These are phyloP conservation scores for Romanogobio albipinnatus DNA, from an alignment of 2,113 vertebrate genomes.

Conservation along the genomic window DNA sequence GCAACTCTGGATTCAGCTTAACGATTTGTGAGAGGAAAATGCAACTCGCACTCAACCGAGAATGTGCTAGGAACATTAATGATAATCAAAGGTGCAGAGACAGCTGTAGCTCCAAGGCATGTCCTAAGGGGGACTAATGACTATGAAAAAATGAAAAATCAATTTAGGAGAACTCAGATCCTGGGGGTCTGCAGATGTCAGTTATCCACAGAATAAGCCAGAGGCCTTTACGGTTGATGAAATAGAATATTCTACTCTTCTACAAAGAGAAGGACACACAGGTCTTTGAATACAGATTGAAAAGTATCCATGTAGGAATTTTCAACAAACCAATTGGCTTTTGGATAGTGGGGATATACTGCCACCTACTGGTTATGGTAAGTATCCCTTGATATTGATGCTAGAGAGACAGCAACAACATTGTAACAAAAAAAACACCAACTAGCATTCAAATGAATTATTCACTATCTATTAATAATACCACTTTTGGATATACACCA, in stretches of 20 bases:
- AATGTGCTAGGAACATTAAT: background rate
- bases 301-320: background rate
- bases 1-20: slow-evolving; percentile 5
- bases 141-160: slow-evolving; percentile 5
- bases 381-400: background rate
- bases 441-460: background rate
- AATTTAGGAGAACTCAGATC: slow-evolving; percentile 4
- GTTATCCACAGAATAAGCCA: background rate
- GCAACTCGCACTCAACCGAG: background rate
- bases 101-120: background rate
- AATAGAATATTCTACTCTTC: background rate
- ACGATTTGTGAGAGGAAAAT: slow-evolving; percentile 1
- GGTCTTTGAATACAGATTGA: slow-evolving; percentile 23
- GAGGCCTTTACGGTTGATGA: background rate
- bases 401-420: background rate
- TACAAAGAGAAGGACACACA: background rate
- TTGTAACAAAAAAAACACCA: background rate
- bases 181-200: background rate
- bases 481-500: background rate
- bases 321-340: background rate
- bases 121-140: background rate
- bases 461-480: background rate
- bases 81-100: slow-evolving; percentile 9
- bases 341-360: slow-evolving; percentile 1
- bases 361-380: slow-evolving; percentile 44